Evolutionary conservation across 1,140 invertebrate genomes (phyloP).

Genomic region (Wiebesia pumilae): DNA sequence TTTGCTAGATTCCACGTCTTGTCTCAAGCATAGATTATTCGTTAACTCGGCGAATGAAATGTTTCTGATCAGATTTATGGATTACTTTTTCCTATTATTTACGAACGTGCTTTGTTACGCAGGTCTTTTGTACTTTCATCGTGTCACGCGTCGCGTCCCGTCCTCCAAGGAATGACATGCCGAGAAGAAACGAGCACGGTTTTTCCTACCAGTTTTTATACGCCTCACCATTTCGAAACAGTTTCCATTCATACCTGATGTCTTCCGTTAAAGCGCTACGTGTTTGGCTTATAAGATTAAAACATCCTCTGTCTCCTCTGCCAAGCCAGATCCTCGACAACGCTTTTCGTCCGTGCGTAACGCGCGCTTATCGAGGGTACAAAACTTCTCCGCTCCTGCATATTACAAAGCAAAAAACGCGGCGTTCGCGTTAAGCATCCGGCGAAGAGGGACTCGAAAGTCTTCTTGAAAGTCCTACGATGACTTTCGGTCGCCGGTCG

Average conservation of each 20-base stretch:
- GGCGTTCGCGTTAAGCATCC: too few species aligned
- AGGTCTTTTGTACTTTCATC: background rate
- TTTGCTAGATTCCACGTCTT: too few species aligned
- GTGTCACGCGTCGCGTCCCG: background rate
- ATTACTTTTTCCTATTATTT: background rate
- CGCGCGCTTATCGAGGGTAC: background rate
- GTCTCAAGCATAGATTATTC: too few species aligned
- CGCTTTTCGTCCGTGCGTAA: background rate
- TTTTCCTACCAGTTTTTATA: background rate
- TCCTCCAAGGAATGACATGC: background rate
- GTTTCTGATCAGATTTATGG: background rate
- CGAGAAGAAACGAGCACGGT: background rate
- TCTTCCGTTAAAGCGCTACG: background rate
- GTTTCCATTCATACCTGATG: background rate
- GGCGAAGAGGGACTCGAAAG: too few species aligned
- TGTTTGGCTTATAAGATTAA: constrained; percentile 9
- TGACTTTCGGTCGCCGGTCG: too few species aligned
- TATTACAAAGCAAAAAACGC: too few species aligned
- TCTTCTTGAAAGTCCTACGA: too few species aligned
- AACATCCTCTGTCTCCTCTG: background rate
- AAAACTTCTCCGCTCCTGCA: too few species aligned
- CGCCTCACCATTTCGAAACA: background rate
- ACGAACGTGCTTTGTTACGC: background rate
- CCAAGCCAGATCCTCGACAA: background rate
- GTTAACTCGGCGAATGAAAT: background rate